Conservation (phyloP, 2,797 vertebrate genomes). For the Halcyon leucocephala region DNA sequence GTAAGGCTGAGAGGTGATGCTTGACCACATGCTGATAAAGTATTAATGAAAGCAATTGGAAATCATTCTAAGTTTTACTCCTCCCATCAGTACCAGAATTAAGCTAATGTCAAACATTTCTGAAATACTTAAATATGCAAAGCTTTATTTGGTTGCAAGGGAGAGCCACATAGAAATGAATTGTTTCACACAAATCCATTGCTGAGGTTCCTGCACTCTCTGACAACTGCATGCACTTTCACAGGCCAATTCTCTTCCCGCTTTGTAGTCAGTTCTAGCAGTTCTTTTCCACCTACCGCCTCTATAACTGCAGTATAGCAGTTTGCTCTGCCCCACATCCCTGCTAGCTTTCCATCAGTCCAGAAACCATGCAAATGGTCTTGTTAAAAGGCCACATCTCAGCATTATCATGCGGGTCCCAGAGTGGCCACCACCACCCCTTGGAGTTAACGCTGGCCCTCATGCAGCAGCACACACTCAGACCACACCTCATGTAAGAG, state of each 20-base stretch:
- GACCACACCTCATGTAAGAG: fast-evolving
- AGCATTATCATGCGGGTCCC: fast-evolving
- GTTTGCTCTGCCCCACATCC: not conserved
- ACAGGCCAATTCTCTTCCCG: not conserved
- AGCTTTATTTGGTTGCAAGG: not conserved
- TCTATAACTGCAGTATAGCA: not conserved
- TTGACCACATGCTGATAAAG: not conserved
- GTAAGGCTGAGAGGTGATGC: not conserved
- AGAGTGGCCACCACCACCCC: fast-evolving
- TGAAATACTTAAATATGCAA: not conserved
- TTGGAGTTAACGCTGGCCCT: fast-evolving
- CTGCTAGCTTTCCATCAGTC: not conserved
- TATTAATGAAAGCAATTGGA: not conserved
- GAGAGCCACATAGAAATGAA: not conserved
- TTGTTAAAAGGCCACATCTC: not conserved
- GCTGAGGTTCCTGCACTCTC: not conserved
- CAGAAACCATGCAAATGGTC: fast-evolving
- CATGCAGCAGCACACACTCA: fast-evolving
- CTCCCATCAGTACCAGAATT: not conserved
- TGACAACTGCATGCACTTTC: not conserved
- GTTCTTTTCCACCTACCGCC: not conserved
- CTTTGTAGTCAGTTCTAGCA: not conserved
- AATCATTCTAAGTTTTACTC: not conserved
- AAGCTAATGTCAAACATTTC: not conserved
- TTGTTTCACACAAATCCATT: not conserved